Base-by-base conservation (phyloP, 2,888 invertebrate species). In the Erebia ligea region DNA sequence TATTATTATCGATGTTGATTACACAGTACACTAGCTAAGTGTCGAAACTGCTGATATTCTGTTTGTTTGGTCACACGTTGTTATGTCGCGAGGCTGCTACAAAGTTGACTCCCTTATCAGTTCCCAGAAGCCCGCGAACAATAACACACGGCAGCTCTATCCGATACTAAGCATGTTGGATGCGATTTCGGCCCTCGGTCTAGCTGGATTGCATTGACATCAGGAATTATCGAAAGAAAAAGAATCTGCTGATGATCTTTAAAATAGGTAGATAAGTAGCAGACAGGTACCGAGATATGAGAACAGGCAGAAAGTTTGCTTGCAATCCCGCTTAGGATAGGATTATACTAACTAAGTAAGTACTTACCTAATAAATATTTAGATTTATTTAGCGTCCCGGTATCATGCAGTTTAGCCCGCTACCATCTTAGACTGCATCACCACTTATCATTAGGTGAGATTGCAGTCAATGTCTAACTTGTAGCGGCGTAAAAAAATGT, bases 61-160 rank as follows among this genome's bases (percentile, higher is more conserved):
- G 48, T 48, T 21, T 3, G 48, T 48, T 21, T 48, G 48, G 48
- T 45, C 21, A 21, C 62, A 62, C 56, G 10, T 9, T 62, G 62
- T 17, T 1, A 5, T 19, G 61, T 61, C 42, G 61, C 34, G 11
- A 62, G 62, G 21, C 62, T 4, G 17, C 19, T 19, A 62, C 62
- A 48, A 62, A 48, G 48, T 62, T 21, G 61, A 45, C 19, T 61
- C 17, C 13, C 19, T 62, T 48, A 62, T 62, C 62, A 15, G 8
- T 62, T 62, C 62, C 62, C 21, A 48, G 62, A 62, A 62, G 3
- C 13, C 13, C 21, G 1, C 21, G 1, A 48, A 45, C 45, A 45
- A 45, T 21, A 62, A 21, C 62, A 62, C 21, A 15, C 61, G 48
- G 21, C 13, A 45, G 21, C 19, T 48, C 45, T 8, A 10, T 8